Conservation (phyloP, 2,113 vertebrate species). For the Salvelinus sp. region DNA sequence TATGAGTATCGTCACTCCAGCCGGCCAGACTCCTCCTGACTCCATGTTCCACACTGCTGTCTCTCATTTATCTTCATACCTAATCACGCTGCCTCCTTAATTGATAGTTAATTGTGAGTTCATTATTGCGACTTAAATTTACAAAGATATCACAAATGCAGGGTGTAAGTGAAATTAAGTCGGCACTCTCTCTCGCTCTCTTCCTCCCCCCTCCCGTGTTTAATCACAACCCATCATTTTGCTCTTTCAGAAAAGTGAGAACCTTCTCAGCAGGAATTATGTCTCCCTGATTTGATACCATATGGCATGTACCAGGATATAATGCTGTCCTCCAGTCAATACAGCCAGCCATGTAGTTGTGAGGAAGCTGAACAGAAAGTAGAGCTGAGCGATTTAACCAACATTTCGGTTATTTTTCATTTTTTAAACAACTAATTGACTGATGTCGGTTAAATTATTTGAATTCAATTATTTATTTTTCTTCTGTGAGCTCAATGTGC, state of each 20-base stretch:
- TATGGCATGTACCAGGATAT: conserved; percentile 46
- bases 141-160: conserved; percentile 11
- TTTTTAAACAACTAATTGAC: no score
- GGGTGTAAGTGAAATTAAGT: conserved; percentile 42
- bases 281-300: conserved; percentile 15
- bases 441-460: no score
- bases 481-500: no score
- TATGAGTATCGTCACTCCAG: conserved; percentile 22
- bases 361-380: neutral
- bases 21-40: conserved; percentile 5
- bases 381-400: neutral
- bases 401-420: no score
- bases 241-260: conserved; percentile 30
- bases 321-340: conserved; percentile 51
- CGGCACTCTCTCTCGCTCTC: conserved; percentile 9
- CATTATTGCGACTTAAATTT: conserved; percentile 24
- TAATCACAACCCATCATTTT: neutral
- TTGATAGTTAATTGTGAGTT: conserved; percentile 28
- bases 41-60: neutral
- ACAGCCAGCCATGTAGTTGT: neutral
- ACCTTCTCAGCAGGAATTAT: conserved; percentile 48
- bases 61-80: neutral
- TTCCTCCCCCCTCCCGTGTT: neutral
- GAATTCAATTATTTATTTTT: no score
- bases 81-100: conserved; percentile 1